These are phyloP conservation scores for Xenopus laevis DNA, from an alignment of 2,113 vertebrate species.

Conservation along the genomic window DNA sequence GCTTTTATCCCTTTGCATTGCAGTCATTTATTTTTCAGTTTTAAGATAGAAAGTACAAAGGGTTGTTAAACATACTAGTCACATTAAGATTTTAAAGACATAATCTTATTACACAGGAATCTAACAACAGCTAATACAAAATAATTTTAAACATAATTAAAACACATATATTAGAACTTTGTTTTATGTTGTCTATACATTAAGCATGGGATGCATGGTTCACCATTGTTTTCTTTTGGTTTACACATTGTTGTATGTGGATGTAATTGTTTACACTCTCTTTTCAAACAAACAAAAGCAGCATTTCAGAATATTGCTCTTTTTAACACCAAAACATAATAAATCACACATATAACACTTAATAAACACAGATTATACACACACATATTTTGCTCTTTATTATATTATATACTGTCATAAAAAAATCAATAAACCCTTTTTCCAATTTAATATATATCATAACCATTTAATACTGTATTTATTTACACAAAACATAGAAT, in stretches of 20 bases:
- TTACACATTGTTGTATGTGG: slow-evolving; percentile 53
- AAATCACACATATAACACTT: slow-evolving; percentile 28
- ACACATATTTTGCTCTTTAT: slow-evolving; percentile 13
- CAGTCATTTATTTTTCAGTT: too few species aligned
- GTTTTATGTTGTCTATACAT: background rate
- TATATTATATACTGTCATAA: slow-evolving; percentile 10
- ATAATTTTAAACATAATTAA: background rate
- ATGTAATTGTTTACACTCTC: slow-evolving; percentile 76
- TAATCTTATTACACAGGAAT: too few species aligned
- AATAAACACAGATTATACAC: slow-evolving; percentile 25
- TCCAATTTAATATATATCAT: slow-evolving; percentile 1
- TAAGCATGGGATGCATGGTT: too few species aligned
- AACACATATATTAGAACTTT: background rate
- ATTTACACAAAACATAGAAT: slow-evolving; percentile 27
- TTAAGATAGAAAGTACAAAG: too few species aligned
- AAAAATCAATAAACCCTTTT: slow-evolving; percentile 1
- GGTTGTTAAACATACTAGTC: too few species aligned
- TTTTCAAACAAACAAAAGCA: slow-evolving; percentile 52
- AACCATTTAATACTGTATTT: slow-evolving; percentile 5
- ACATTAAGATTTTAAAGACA: too few species aligned
- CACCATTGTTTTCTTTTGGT: too few species aligned
- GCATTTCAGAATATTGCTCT: slow-evolving; percentile 44
- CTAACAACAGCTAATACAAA: too few species aligned
- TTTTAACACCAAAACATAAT: slow-evolving; percentile 28
- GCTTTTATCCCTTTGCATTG: too few species aligned